These are phyloP conservation scores for Platyrinchus mystaceus DNA, from an alignment of 2,797 vertebrate genomes.

Conservation along the genomic window DNA sequence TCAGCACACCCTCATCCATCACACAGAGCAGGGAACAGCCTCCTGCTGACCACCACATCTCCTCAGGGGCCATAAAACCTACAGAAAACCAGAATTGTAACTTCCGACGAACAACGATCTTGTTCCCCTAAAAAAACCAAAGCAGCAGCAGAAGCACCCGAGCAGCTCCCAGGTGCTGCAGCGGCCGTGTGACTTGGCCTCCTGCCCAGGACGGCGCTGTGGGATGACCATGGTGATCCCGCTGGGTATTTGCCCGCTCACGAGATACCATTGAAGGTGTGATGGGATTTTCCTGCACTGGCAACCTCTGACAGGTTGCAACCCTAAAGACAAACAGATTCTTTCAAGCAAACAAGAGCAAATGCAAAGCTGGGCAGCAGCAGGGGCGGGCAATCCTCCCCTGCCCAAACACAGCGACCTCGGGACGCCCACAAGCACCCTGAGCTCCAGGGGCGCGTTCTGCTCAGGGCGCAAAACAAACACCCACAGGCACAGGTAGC, in stretches of 20 bases:
- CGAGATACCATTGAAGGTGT: neutral
- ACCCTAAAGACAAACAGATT: conserved; percentile 79
- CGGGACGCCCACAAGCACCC: neutral
- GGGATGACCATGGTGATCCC: neutral
- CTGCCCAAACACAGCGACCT: conserved; percentile 21
- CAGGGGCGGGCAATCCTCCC: neutral
- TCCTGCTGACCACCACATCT: accelerated
- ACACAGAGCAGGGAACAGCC: neutral
- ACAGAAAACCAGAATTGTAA: neutral
- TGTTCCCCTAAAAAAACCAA: neutral
- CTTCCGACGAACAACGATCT: accelerated
- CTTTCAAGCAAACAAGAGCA: conserved; percentile 68
- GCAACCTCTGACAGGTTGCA: conserved; percentile 73
- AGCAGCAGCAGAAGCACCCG: neutral
- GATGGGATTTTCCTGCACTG: conserved; percentile 42
- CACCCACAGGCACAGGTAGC: conserved; percentile 34
- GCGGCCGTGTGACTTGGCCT: neutral
- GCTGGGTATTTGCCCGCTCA: neutral
- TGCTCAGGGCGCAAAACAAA: conserved; percentile 51
- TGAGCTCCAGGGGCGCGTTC: neutral
- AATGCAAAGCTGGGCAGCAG: conserved; percentile 18
- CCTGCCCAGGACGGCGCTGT: neutral
- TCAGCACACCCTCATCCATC: neutral
- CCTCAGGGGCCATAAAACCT: neutral
- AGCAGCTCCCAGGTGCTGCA: neutral